Conservation (phyloP, 2,888 invertebrate genomes). For the Lasioglossum villosulum region DNA sequence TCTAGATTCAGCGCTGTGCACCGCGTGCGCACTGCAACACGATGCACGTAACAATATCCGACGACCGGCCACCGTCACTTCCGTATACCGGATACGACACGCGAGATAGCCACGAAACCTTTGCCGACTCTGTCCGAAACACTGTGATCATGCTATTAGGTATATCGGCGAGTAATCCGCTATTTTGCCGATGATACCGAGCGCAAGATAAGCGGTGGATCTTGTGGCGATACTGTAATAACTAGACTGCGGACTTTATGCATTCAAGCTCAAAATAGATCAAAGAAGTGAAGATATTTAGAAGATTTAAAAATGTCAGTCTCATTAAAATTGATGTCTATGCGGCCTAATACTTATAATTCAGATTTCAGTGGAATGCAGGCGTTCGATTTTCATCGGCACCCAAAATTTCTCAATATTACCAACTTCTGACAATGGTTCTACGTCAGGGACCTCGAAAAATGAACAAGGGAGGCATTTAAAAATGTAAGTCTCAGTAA, state of each 20-base stretch:
- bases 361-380: no score
- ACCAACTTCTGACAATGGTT: no score
- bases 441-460: no score
- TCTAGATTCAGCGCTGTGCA: background rate
- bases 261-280: background rate
- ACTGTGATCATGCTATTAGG: background rate
- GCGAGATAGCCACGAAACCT: slow-evolving; percentile 18
- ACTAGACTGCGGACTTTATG: background rate
- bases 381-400: no score
- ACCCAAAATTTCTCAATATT: no score
- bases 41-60: slow-evolving; percentile 29
- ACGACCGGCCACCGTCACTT: slow-evolving; percentile 34
- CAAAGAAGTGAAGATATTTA: no score
- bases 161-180: background rate
- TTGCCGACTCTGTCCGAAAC: background rate
- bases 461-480: no score
- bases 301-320: no score
- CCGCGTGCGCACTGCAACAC: background rate
- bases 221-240: background rate
- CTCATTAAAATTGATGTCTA: no score
- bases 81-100: slow-evolving; percentile 34
- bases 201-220: background rate
- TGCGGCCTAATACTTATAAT: no score
- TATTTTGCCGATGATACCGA: background rate
- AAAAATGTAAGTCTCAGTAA: no score